These are phyloP conservation scores for Hartigia nigra DNA, from an alignment of 2,888 invertebrate species.

Conservation along the genomic window DNA sequence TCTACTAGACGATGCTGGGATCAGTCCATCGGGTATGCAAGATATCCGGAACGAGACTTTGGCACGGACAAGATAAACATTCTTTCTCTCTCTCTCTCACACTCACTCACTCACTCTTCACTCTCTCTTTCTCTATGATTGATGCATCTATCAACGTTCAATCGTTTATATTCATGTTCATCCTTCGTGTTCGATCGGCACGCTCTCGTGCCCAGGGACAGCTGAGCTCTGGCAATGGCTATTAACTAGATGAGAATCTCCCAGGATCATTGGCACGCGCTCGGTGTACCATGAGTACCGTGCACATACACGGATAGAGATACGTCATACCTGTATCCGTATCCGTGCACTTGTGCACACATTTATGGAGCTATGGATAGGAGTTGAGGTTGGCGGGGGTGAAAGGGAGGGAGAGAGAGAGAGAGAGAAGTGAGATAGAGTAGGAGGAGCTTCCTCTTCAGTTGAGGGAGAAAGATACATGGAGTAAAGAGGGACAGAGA, in stretches of 20 bases:
- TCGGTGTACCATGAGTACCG: not conserved
- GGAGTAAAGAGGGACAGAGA: not conserved
- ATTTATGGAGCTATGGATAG: not conserved
- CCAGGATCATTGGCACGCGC: constrained; percentile 4
- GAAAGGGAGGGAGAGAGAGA: not conserved
- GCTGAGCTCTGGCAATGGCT: not conserved
- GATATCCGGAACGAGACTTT: not conserved
- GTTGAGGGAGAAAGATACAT: not conserved
- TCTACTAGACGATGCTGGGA: not conserved
- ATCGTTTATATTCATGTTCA: not conserved
- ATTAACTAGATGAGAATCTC: not conserved
- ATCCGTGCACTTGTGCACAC: not conserved
- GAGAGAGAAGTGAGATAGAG: too few relatives aligned
- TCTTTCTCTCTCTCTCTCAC: not conserved
- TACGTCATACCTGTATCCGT: not conserved
- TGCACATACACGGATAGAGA: not conserved
- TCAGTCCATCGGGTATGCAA: not conserved
- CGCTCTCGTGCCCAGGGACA: not conserved
- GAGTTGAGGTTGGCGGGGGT: too few relatives aligned
- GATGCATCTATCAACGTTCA: not conserved
- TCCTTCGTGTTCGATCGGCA: not conserved
- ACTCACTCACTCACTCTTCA: not conserved
- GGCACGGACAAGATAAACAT: not conserved
- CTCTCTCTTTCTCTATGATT: not conserved
- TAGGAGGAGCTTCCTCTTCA: not conserved